phyloP scores from a whole-genome alignment of 2,888 invertebrate species.

The Abrostola tripartita region DNA sequence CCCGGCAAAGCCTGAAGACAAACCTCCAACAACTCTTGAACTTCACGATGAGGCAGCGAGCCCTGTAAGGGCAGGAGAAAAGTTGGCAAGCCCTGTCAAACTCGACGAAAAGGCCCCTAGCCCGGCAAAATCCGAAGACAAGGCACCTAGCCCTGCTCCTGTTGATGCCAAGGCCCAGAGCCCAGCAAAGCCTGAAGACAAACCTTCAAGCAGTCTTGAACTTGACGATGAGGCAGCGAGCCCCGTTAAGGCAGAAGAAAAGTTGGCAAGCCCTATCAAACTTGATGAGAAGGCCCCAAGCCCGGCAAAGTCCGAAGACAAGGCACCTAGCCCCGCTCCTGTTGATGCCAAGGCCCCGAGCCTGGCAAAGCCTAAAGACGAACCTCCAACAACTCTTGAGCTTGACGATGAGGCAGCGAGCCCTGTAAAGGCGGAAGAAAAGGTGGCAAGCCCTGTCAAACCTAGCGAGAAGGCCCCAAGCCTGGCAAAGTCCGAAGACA shows the following conservation, averaged over 20 bases:
- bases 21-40: background rate
- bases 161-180: no score
- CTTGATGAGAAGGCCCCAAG: constrained; percentile 19
- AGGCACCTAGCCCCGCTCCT: background rate
- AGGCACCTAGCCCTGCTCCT: constrained; percentile 19
- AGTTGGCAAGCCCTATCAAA: constrained; percentile 24
- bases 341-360: background rate
- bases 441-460: background rate
- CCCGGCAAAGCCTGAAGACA: constrained; percentile 1
- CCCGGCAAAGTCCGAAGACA: constrained; percentile 1
- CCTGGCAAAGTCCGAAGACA: background rate
- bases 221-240: constrained; percentile 10
- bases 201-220: background rate
- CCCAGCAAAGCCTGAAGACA: no score
- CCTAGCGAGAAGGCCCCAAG: background rate
- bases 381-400: background rate
- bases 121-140: constrained; percentile 10
- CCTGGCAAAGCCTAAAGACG: background rate
- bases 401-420: background rate
- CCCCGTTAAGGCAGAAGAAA: constrained; percentile 23
- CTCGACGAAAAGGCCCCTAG: constrained; percentile 29
- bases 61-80: no score
- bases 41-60: constrained; percentile 8
- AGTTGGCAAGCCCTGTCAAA: no score
- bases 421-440: constrained; percentile 8